Evolutionary conservation across 1,140 invertebrate genomes (phyloP), one percentile per base, ranked within the genome.

Genomic region (Anagrus nilaparvatae): DNA sequence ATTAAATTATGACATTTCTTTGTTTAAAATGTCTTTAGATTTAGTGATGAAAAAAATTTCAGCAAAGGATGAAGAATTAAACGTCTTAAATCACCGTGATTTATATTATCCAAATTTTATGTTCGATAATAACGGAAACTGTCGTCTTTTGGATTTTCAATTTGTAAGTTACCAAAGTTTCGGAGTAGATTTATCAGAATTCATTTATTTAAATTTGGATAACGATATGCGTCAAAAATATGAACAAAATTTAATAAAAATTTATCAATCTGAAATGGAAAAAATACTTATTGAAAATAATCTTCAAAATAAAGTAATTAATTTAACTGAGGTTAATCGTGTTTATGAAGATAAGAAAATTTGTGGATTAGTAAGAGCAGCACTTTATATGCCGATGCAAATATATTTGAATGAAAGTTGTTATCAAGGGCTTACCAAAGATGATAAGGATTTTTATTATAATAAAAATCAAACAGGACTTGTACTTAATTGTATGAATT

Each of bases 131-230:
- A 19, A 10, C 3, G 24, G 29, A 2, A 34, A 14, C 8, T 43
- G 41, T 27, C 23, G 13, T 2, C 23, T 43, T 4, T n/a, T 43
- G 2, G 41, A 43, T 14, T 43, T 43, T 14, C 41, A 43, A 16
- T 29, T 29, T 25, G 18, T 30, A 4, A 3, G 8, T 10, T 43
- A 43, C 20, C 10, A 5, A 4, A 29, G 6, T 3, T 29, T 19
- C 17, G 25, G 16, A 3, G 13, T 43, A 5, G 41, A 43, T 9
- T 5, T 43, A 1, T 4, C 19, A 5, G 17, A 35, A 23, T 9
- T 43, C 0, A 17, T 43, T 16, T 13, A 43, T 13, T 12, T 43
- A 19, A 43, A 43, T 10, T 12, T 14, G 3, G 18, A 7, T n/a
- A 8, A 12, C 3, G 5, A 9, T 12, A 6, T 21, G 2, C 13